Evolutionary conservation across 2,797 vertebrate genomes (phyloP).

Genomic region (Phylloscopus collybita): DNA sequence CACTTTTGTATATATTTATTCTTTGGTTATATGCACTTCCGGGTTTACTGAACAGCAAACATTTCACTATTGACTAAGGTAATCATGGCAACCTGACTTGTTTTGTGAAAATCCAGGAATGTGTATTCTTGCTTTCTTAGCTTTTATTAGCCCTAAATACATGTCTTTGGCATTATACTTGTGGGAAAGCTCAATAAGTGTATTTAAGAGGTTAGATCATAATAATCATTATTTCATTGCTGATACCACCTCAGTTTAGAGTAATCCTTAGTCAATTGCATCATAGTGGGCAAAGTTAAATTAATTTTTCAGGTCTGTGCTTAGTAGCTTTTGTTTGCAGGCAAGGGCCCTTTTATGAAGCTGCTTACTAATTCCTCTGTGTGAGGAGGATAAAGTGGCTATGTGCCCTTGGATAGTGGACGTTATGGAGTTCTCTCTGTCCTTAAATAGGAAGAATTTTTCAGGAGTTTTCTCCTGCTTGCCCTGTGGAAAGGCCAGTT

Average conservation of each 20-base stretch:
- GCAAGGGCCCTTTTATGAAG: not conserved
- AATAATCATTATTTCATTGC: not conserved
- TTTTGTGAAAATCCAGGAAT: not conserved
- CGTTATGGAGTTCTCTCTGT: not conserved
- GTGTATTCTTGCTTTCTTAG: not conserved
- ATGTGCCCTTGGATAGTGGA: not conserved
- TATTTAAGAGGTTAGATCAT: not conserved
- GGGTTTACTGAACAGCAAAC: not conserved
- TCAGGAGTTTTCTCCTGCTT: slow-evolving; percentile 4
- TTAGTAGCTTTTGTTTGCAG: not conserved
- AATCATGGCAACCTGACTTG: not conserved
- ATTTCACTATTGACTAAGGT: not conserved
- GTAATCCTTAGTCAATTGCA: not conserved
- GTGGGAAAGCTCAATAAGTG: not conserved
- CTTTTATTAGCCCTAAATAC: not conserved
- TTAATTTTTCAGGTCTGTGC: not conserved
- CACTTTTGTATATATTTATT: not conserved
- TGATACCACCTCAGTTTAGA: not conserved
- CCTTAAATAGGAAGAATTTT: not conserved
- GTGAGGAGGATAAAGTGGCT: not conserved
- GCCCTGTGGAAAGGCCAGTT: not conserved
- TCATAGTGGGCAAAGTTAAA: not conserved
- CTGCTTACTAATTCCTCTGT: not conserved
- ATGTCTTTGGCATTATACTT: not conserved
- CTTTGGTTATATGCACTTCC: not conserved